phyloP scores from a whole-genome alignment of 1,140 invertebrate species.

The Lucilia cuprina region DNA sequence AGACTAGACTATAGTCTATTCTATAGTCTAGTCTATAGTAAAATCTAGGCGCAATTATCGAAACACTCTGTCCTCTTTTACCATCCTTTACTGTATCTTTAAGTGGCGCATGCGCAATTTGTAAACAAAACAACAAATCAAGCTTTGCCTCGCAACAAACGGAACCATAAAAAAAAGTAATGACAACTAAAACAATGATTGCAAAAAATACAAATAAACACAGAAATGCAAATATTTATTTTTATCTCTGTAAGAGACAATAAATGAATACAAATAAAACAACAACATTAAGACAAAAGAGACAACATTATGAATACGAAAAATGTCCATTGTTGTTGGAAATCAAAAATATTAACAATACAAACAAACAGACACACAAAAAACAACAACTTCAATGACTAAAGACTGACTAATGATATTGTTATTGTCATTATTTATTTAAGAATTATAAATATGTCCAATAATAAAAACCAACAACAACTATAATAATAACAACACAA shows the following conservation, averaged over 20 bases:
- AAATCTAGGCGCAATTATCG: no score
- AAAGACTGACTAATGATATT: conserved; percentile 6
- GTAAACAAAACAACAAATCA: background rate
- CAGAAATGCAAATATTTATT: background rate
- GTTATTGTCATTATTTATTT: background rate
- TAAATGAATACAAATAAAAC: no score
- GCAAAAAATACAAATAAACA: background rate
- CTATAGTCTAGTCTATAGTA: no score
- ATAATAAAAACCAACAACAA: background rate
- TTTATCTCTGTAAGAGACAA: no score
- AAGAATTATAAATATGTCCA: background rate
- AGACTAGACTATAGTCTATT: no score
- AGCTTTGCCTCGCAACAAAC: background rate
- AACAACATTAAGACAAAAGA: no score
- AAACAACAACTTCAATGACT: background rate
- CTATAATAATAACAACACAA: background rate
- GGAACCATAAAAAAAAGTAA: background rate
- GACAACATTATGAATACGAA: background rate
- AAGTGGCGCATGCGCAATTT: background rate
- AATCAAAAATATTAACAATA: background rate
- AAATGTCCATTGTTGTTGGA: background rate
- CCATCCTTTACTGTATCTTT: background rate
- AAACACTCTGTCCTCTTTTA: no score
- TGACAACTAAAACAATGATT: background rate
- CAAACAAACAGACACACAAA: background rate